A percentile compares a stretch with the other conserved stretches of the same genome.
These are phyloP conservation scores for Cosmopolites sordidus DNA, from an alignment of 2,888 invertebrate genomes.

Conservation along the genomic window DNA sequence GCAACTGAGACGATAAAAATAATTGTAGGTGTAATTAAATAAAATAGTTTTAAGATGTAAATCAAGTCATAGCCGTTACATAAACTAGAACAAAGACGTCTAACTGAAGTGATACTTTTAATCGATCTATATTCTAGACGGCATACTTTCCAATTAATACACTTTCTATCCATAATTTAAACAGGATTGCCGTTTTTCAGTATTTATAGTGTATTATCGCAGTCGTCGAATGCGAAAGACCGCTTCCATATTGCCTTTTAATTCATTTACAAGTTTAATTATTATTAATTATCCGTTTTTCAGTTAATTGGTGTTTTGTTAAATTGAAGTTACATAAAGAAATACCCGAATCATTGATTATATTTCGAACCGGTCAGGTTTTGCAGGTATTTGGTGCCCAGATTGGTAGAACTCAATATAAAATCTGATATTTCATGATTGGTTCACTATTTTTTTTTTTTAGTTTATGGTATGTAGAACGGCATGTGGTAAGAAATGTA, in stretches of 20 bases:
- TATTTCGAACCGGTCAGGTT: too few relatives aligned
- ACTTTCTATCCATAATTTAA: constrained; percentile 21
- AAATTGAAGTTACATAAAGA: constrained; percentile 5
- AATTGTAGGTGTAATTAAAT: neutral
- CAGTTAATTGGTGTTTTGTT: constrained; percentile 8
- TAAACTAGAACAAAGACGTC: constrained; percentile 7
- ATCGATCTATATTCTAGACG: neutral
- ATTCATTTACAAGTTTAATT: constrained; percentile 11
- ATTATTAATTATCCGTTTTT: constrained; percentile 13
- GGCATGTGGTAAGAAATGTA: too few relatives aligned
- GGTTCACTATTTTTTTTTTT: too few relatives aligned
- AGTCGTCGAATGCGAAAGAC: neutral
- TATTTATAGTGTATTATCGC: constrained; percentile 9
- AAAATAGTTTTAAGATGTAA: neutral
- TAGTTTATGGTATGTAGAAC: too few relatives aligned
- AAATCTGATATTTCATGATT: too few relatives aligned
- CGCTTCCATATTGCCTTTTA: neutral
- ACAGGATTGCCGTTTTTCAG: constrained; percentile 17
- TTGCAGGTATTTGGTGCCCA: too few relatives aligned
- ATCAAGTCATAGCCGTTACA: neutral
- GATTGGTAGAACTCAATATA: too few relatives aligned
- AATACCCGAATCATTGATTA: too few relatives aligned
- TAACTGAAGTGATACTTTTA: neutral
- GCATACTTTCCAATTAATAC: constrained; percentile 17
- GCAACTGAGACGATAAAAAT: neutral